Evolutionary conservation across 2,113 vertebrate species (phyloP).

Genomic region (Pungitius pungitius): DNA sequence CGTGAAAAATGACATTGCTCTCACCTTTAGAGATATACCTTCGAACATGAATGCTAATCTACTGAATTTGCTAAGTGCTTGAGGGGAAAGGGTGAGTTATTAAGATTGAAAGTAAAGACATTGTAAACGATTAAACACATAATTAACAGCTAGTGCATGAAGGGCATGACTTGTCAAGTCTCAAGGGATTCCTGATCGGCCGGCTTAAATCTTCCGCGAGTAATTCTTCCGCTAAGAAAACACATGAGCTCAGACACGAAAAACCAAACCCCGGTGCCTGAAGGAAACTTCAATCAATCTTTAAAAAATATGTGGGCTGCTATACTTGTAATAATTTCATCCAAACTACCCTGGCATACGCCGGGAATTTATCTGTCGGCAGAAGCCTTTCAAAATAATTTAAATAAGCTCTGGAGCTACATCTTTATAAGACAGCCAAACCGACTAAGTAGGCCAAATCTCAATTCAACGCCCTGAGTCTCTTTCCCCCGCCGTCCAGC

Average conservation of each 20-base stretch:
- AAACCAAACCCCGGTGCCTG: slow-evolving; percentile 7
- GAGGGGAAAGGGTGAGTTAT: slow-evolving; percentile 83
- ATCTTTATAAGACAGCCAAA: slow-evolving; percentile 45
- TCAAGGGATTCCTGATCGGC: slow-evolving; percentile 51
- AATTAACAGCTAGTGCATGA: slow-evolving; percentile 66
- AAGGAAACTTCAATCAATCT: slow-evolving; percentile 33
- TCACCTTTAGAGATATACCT: slow-evolving; percentile 68
- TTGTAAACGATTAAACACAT: slow-evolving; percentile 82
- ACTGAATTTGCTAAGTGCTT: slow-evolving; percentile 53
- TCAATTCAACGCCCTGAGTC: slow-evolving; percentile 50
- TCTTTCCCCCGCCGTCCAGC: slow-evolving; percentile 20
- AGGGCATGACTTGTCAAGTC: slow-evolving; percentile 71
- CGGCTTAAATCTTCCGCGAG: slow-evolving; percentile 43
- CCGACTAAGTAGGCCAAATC: slow-evolving; percentile 42
- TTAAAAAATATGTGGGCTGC: slow-evolving; percentile 16
- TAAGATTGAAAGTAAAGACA: slow-evolving; percentile 89
- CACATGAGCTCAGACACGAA: slow-evolving; percentile 41
- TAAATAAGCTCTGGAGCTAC: slow-evolving; percentile 23
- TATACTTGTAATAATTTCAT: slow-evolving; percentile 30
- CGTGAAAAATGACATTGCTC: slow-evolving; percentile 64
- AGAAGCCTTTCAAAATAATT: slow-evolving; percentile 29
- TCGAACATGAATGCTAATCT: slow-evolving; percentile 62
- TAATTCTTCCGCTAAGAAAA: slow-evolving; percentile 44
- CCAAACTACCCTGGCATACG: slow-evolving; percentile 23
- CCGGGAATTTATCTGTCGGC: slow-evolving; percentile 21